Evolutionary conservation across 2,113 vertebrate species (phyloP), one percentile per base, ranked within the genome.

Genomic region (Lagenorhynchus albirostris): DNA sequence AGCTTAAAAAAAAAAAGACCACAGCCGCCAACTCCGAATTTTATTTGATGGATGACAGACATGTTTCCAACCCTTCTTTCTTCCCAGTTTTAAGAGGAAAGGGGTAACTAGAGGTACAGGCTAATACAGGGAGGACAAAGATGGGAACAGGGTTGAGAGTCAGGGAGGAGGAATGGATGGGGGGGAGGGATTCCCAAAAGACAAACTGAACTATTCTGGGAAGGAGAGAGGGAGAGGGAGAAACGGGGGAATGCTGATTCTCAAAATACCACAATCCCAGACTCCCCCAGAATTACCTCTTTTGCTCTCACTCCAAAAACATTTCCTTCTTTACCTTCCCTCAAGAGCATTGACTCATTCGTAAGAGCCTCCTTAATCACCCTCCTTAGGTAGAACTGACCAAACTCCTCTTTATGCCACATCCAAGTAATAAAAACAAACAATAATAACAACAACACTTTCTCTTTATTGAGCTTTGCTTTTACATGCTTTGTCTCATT

Each of bases 111-210:
- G 90, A 98, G 73, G 50, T 26, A 50, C 4, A 31, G 21, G 44
- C 8, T 60, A 47, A 4, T 2, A 11, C 1, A 13, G 86, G 50
- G 36, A 89, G 68, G 63, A 68, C 82, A 95, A 96, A 26, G 21
- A 17, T 14, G 29, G 60, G 23, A 65, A 94, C 94, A 85, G 41
- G 87, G 90, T 73, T 29, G 31, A 31, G 67, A 47, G 2, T 21
- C 13, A 25, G 11, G 1, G 29, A 80, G 25, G 1, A 12, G 18
- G 31, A 21, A 26, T 3, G 11, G 50, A 29, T 9, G 5, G 1
- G 10, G 41, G 2, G 4, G 1, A 1, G 8, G 33, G 11, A 26
- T 53, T 86, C 47, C 44, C 73, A 12, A 62, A 91, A 71, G 15
- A 41, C 29, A 89, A 50, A 31, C 58, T 29, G 31, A 73, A 77